Base-by-base conservation (phyloP, 1,140 invertebrate genomes). In the Coptotermes formosanus region DNA sequence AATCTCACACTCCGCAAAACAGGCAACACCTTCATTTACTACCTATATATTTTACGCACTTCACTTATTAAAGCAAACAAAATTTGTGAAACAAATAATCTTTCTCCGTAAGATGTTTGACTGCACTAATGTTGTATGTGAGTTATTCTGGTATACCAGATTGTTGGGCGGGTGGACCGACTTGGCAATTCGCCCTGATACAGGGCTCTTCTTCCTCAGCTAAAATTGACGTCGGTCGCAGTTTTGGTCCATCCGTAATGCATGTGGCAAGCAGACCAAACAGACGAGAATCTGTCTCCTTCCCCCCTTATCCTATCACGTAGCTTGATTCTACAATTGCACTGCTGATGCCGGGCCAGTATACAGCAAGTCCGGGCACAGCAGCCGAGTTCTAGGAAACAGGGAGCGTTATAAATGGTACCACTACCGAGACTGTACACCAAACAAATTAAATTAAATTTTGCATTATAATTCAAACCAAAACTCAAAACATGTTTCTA, bases 241-340 rank as follows among this genome's bases (percentile, higher is more conserved):
- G 64, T 75, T 75, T 75, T 8, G 64, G 64, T 75, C 64, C 64
- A 75, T 30, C 64, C n/a, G 64, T 75, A 75, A 75, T 75, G 64
- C 64, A 30, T 75, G 59, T 64, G 59, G 59, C 59, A 64, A 19
- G 59, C 59, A 64, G 59, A 64, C 59, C 59, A 64, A 64, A 64
- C 59, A 64, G 59, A 64, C 59, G 59, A 64, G 59, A 64, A 64
- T 64, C 59, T 64, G 12, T n/a, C 21, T 23, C 59, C 25, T 19
- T 19, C 59, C 59, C 3, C 59, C 25, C 59, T 59, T 59, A 23
- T 64, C 21, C 59, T 19, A 64, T n/a, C 14, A 64, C 0, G 16
- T 16, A 64, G 59, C 59, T 64, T 23, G 59, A 64, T 19, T 21
- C 59, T 64, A 64, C 25, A 19, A 64, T 23, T 64, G 25, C 59